Evolutionary conservation across 1,140 invertebrate species (phyloP), one percentile per base, ranked within the genome.

Genomic region (Monochamus saltuarius): DNA sequence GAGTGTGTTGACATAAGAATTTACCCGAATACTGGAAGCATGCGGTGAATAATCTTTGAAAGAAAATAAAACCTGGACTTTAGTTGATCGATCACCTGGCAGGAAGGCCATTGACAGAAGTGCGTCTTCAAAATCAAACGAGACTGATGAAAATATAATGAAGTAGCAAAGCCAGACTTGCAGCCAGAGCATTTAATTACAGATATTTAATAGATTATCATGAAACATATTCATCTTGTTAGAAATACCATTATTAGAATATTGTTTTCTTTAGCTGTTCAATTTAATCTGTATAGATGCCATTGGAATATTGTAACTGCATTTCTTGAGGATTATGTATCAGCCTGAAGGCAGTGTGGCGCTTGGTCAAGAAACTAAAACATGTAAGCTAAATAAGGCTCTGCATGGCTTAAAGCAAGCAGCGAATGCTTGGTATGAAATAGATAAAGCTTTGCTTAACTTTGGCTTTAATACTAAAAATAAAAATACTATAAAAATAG

Each of bases 341-440:
- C 22, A 34, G 19, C 64, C 62, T 19, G 62, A 61, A 38, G 62
- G 58, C 11, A 60, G 52, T 22, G 53, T 61, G 11, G 19, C 6
- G 22, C 22, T 29, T 29, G 22, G n/a, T n/a, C n/a, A 59, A 8
- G 37, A 55, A 43, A 54, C 16, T 13, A 50, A 62, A 45, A 35
- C 63, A 11, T 67, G 59, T 29, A 67, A 67, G 29, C 39, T 61
- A 17, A 51, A 61, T 47, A 64, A 62, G 59, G 22, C 74, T 10
- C 52, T 78, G 13, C 77, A 79, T 67, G 77, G 75, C 1, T 53
- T 78, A 6, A 77, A 79, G 51, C 75, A 77, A 52, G 69, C 75
- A 4, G 61, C 70, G 6, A 56, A 59, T 49, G 36, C 55, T 19
- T 75, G 69, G 73, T n/a, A n/a, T n/a, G n/a, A n/a, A n/a, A n/a